Evolutionary conservation across 2,888 invertebrate species (phyloP).

Genomic region (Crossocerus cetratus): DNA sequence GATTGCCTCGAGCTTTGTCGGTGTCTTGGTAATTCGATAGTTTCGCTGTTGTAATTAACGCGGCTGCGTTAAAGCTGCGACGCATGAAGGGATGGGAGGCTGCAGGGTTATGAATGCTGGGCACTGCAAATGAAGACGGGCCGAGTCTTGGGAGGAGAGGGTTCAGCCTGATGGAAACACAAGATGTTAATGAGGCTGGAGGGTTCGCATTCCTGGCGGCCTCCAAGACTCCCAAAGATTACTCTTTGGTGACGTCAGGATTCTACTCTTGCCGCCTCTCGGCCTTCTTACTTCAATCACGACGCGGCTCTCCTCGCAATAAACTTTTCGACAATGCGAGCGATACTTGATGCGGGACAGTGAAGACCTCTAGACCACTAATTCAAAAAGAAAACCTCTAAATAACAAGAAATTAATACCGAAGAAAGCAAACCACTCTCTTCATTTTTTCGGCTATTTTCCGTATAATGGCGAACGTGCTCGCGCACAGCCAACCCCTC

Average conservation of each 20-base stretch:
- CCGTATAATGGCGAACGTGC: conserved; percentile 38
- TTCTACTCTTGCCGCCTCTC: conserved; percentile 40
- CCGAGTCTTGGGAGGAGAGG: conserved; percentile 52
- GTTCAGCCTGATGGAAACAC: conserved; percentile 69
- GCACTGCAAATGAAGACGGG: conserved; percentile 65
- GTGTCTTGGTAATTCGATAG: too few species aligned
- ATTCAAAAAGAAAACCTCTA: too few species aligned
- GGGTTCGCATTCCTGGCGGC: conserved; percentile 76
- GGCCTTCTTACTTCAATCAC: conserved; percentile 66
- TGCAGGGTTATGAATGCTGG: conserved; percentile 40
- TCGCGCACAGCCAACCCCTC: conserved; percentile 51
- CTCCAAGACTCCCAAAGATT: conserved; percentile 74
- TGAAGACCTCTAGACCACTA: too few species aligned
- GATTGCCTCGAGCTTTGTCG: too few species aligned
- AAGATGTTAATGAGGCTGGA: conserved; percentile 77
- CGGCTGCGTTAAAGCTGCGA: too few species aligned
- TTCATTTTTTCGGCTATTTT: conserved; percentile 42
- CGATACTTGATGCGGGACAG: too few species aligned
- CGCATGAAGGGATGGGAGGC: too few species aligned
- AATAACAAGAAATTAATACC: not conserved
- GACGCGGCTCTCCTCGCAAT: conserved; percentile 47
- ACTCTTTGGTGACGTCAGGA: conserved; percentile 68
- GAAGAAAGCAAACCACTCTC: not conserved
- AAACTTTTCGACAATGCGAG: too few species aligned
- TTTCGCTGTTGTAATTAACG: too few species aligned